These are phyloP conservation scores for Calyptommatus sinebrachiatus DNA, from an alignment of 2,113 vertebrate genomes.

Conservation along the genomic window DNA sequence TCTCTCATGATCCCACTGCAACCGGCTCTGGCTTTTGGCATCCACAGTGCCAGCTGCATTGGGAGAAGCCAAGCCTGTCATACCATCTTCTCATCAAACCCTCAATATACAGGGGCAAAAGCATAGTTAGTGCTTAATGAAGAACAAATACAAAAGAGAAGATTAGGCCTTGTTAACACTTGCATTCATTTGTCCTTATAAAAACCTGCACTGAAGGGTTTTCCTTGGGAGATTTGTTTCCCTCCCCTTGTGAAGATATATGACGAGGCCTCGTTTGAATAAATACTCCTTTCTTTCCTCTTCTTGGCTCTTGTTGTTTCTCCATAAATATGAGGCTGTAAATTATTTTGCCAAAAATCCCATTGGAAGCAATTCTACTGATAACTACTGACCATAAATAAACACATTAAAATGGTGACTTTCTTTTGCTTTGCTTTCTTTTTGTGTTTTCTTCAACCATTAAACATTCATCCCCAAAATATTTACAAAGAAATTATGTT, in stretches of 20 bases:
- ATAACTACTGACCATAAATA: slow-evolving; percentile 65
- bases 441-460: slow-evolving; percentile 6
- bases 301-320: slow-evolving; percentile 14
- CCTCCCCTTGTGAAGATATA: slow-evolving; percentile 28
- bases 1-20: slow-evolving; percentile 75
- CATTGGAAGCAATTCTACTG: slow-evolving; percentile 57
- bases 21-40: slow-evolving; percentile 74
- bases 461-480: slow-evolving; percentile 47
- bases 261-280: slow-evolving; percentile 48
- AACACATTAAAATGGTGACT: slow-evolving; percentile 44
- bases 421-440: neutral
- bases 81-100: slow-evolving; percentile 85
- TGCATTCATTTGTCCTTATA: slow-evolving; percentile 66
- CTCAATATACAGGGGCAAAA: slow-evolving; percentile 61
- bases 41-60: slow-evolving; percentile 71
- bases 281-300: slow-evolving; percentile 45
- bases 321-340: slow-evolving; percentile 54
- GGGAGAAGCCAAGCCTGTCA: slow-evolving; percentile 86
- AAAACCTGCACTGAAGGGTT: slow-evolving; percentile 24
- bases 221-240: slow-evolving; percentile 29
- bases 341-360: slow-evolving; percentile 66
- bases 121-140: slow-evolving; percentile 73
- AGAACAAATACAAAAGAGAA: slow-evolving; percentile 84
- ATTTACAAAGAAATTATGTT: neutral
- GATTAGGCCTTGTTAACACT: slow-evolving; percentile 79